Conservation (phyloP, 2,113 vertebrate species). For the Heloderma charlesbogerti region DNA sequence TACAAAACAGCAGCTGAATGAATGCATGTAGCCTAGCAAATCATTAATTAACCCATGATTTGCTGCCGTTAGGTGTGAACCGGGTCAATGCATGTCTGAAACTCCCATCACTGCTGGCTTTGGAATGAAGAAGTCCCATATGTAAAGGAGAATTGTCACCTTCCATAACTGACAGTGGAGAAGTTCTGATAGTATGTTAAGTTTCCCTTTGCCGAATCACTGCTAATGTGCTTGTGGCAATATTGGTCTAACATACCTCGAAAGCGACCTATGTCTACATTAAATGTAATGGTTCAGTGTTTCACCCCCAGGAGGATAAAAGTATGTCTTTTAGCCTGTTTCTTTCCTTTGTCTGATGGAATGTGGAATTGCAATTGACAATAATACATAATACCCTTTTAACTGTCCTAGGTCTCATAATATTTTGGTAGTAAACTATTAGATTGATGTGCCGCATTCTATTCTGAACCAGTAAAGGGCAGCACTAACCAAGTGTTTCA, state of each 20-base stretch:
- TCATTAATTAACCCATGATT: too few species aligned
- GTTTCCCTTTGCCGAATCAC: neutral
- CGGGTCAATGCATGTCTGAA: neutral
- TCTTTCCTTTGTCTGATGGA: neutral
- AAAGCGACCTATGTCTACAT: neutral
- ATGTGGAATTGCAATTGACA: neutral
- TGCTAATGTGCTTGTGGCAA: neutral
- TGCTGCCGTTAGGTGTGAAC: too few species aligned
- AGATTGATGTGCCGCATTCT: slow-evolving; percentile 68
- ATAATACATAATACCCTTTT: neutral
- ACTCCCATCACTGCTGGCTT: neutral
- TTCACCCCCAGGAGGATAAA: neutral
- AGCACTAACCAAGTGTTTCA: slow-evolving; percentile 65
- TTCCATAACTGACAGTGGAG: neutral
- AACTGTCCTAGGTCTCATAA: neutral
- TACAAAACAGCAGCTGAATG: too few species aligned
- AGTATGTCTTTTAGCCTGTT: neutral
- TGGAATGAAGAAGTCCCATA: neutral
- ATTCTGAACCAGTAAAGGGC: slow-evolving; percentile 67
- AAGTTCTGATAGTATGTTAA: neutral
- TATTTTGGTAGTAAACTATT: slow-evolving; percentile 39
- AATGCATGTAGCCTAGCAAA: too few species aligned
- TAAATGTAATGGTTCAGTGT: neutral
- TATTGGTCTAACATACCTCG: neutral
- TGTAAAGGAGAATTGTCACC: neutral